Evolutionary conservation across 2,888 invertebrate species (phyloP).

Genomic region (Oeneis ivallda): DNA sequence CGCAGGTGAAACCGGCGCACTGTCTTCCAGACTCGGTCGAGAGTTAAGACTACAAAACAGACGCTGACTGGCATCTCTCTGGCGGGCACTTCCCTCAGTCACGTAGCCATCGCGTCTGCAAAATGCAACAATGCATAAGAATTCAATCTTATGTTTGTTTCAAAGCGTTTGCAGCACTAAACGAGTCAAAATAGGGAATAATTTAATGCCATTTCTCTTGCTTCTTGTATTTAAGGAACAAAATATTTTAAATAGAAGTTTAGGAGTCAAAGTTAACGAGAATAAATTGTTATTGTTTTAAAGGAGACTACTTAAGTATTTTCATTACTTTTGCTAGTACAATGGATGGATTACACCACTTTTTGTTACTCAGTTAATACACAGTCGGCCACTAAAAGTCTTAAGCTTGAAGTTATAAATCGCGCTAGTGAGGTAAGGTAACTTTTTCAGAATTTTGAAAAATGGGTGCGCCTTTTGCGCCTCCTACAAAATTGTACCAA

Average conservation of each 20-base stretch:
- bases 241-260: neutral
- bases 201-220: constrained; percentile 35
- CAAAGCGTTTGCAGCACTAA: constrained; percentile 37
- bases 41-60: constrained; percentile 68
- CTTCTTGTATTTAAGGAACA: constrained; percentile 34
- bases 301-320: too few species aligned
- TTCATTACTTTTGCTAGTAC: too few species aligned
- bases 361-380: too few species aligned
- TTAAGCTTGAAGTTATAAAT: too few species aligned
- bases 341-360: too few species aligned
- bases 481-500: too few species aligned
- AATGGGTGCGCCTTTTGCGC: too few species aligned
- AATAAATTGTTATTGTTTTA: too few species aligned
- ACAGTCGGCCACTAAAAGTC: too few species aligned
- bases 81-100: constrained; percentile 66
- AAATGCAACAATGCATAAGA: constrained; percentile 78
- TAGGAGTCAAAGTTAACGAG: neutral
- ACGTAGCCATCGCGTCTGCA: constrained; percentile 72
- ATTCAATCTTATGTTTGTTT: constrained; percentile 70
- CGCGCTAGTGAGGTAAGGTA: too few species aligned
- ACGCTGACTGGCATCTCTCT: constrained; percentile 76
- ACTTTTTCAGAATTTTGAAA: too few species aligned
- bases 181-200: constrained; percentile 37
- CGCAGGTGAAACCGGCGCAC: constrained; percentile 35
- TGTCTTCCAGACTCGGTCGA: constrained; percentile 46